Percentiles rank a stretch among this genome's conserved stretches.
Evolutionary conservation across 2,113 vertebrate species (phyloP).

Genomic region (Bucco capensis): DNA sequence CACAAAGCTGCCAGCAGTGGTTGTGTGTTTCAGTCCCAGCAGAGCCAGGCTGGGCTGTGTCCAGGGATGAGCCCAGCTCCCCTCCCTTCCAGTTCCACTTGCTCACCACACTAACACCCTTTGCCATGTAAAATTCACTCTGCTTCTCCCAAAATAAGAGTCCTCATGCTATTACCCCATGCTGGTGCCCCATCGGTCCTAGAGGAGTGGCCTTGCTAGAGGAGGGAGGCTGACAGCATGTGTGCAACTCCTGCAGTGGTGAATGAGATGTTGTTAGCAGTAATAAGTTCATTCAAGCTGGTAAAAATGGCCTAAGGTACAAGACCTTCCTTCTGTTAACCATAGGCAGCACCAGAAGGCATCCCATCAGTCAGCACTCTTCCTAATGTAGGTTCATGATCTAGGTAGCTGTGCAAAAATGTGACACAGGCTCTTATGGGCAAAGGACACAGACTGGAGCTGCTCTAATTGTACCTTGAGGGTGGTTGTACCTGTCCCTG

Average conservation of each 20-base stretch:
- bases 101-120: background rate
- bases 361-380: background rate
- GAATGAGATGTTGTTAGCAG: background rate
- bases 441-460: background rate
- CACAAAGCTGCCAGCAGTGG: background rate
- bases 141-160: background rate
- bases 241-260: background rate
- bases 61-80: background rate
- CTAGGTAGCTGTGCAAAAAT: background rate
- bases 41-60: background rate
- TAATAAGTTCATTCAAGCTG: background rate
- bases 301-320: background rate
- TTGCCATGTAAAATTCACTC: background rate
- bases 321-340: background rate
- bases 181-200: background rate
- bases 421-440: background rate
- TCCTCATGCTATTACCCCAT: accelerated
- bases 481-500: background rate
- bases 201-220: background rate
- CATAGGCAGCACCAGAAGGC: background rate
- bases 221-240: background rate
- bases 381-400: background rate
- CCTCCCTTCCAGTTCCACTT: background rate
- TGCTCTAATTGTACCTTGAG: background rate
- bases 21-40: accelerated